These are phyloP conservation scores for Gobionotothen gibberifrons DNA, from an alignment of 2,797 vertebrate genomes.

Conservation along the genomic window DNA sequence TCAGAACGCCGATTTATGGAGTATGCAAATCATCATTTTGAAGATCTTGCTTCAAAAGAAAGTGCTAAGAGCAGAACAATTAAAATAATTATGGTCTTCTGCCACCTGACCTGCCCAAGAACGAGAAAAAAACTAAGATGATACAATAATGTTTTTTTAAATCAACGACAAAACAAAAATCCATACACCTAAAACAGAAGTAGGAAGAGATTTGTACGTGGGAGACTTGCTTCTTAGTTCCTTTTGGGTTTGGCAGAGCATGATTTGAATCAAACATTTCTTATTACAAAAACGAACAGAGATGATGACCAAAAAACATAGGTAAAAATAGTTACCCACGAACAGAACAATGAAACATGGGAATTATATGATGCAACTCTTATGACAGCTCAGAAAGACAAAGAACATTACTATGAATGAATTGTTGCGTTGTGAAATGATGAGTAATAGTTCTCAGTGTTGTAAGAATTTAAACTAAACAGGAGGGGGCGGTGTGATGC, in stretches of 20 bases:
- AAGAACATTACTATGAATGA: neutral
- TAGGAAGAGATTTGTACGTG: neutral
- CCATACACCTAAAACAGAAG: neutral
- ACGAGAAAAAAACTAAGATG: neutral
- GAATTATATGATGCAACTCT: slow-evolving; percentile 25
- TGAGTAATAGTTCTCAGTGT: neutral
- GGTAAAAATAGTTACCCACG: neutral
- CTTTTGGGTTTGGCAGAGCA: too few species aligned
- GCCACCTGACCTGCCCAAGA: neutral
- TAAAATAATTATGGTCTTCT: neutral
- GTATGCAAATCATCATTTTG: neutral
- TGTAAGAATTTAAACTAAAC: slow-evolving; percentile 27
- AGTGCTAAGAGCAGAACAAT: neutral
- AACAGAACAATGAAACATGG: slow-evolving; percentile 4
- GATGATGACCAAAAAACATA: neutral
- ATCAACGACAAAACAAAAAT: too few species aligned
- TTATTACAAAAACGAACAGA: neutral
- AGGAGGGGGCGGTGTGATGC: slow-evolving; percentile 40
- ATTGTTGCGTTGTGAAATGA: neutral
- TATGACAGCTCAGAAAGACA: neutral
- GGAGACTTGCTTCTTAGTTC: too few species aligned
- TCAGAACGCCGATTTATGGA: neutral
- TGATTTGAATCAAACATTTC: too few species aligned
- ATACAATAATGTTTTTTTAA: neutral
- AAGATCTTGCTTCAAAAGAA: neutral